phyloP scores from a whole-genome alignment of 2,888 invertebrate genomes.

The Lochmaea capreae region DNA sequence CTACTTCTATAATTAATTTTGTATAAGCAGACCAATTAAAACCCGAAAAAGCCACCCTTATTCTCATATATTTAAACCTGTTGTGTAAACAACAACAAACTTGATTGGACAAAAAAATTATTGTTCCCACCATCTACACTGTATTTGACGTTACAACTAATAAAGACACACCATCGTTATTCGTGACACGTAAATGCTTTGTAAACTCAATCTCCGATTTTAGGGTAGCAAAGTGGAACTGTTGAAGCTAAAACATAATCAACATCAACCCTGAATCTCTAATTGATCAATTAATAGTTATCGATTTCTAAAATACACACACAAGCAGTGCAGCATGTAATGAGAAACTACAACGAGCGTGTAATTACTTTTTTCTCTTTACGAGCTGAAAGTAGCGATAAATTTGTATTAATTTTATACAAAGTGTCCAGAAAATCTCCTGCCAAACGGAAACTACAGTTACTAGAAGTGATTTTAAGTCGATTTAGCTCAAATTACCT shows the following conservation, averaged over 20 bases:
- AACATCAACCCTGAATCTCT: slow-evolving; percentile 16
- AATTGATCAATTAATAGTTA: slow-evolving; percentile 15
- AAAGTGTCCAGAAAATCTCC: too few relatives aligned
- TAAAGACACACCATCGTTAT: slow-evolving; percentile 2
- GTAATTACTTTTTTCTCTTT: slow-evolving; percentile 3
- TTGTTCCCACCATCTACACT: too few relatives aligned
- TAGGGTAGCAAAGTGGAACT: slow-evolving; percentile 16
- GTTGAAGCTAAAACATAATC: slow-evolving; percentile 17
- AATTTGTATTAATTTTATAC: too few relatives aligned
- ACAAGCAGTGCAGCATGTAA: background rate
- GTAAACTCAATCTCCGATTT: slow-evolving; percentile 16
- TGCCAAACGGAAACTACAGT: too few relatives aligned
- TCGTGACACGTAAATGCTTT: slow-evolving; percentile 8
- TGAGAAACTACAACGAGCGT: slow-evolving; percentile 3
- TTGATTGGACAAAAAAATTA: too few relatives aligned
- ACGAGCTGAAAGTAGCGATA: background rate
- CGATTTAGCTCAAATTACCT: too few relatives aligned
- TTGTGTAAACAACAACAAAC: background rate
- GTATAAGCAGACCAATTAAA: too few relatives aligned
- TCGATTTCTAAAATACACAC: slow-evolving; percentile 11
- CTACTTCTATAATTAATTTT: too few relatives aligned
- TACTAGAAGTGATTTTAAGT: too few relatives aligned
- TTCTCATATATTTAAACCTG: background rate
- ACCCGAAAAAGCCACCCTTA: too few relatives aligned
- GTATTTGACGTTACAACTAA: background rate